Percentiles rank a stretch among this genome's conserved stretches.
Conservation (phyloP, 2,888 invertebrate genomes). For the Rhimphoctona megacephalus region DNA sequence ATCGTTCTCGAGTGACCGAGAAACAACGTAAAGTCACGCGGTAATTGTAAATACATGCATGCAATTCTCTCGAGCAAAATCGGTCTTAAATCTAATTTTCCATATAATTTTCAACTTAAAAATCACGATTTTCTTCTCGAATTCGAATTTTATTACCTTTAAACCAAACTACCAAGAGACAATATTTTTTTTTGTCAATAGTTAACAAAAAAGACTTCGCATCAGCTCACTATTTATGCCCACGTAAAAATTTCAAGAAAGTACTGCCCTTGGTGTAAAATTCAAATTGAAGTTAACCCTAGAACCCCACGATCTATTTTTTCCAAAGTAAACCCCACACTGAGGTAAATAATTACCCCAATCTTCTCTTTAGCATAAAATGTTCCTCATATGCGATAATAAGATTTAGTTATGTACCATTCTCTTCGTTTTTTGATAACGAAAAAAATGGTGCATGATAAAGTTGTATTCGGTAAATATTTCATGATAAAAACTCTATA, state of each 20-base stretch:
- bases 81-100: not conserved
- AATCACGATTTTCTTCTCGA: not conserved
- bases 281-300: not conserved
- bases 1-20: slow-evolving; percentile 65
- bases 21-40: slow-evolving; percentile 55
- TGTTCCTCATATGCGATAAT: no score
- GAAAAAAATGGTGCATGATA: no score
- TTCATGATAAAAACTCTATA: no score
- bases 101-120: not conserved
- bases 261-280: not conserved
- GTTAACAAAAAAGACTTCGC: not conserved
- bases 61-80: slow-evolving; percentile 13
- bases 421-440: no score
- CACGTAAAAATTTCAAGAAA: not conserved
- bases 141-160: not conserved
- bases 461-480: no score
- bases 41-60: slow-evolving; percentile 9
- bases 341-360: no score
- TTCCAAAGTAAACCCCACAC: no score
- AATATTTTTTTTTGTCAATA: not conserved
- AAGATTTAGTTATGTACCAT: no score
- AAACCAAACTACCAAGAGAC: not conserved
- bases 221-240: not conserved
- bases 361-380: no score
- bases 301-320: no score